phyloP scores from a whole-genome alignment of 2,888 invertebrate genomes.

The Mamestra brassicae region DNA sequence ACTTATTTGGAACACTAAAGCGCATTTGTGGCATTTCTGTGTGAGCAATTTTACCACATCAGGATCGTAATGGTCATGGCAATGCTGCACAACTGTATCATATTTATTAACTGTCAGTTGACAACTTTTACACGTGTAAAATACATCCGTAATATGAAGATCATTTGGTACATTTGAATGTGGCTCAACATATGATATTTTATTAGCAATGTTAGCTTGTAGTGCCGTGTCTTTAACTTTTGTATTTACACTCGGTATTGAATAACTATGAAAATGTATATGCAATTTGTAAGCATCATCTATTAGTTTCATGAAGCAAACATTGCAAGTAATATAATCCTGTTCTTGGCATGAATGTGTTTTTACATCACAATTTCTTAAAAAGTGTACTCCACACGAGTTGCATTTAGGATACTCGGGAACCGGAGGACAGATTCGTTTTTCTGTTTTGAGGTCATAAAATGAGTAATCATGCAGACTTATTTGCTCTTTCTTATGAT shows the following conservation, averaged over 20 bases:
- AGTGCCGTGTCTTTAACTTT: slow-evolving; percentile 2
- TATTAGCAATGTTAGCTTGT: slow-evolving; percentile 1
- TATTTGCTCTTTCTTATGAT: slow-evolving; percentile 72
- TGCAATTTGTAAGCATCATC: slow-evolving; percentile 78
- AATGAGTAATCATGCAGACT: slow-evolving; percentile 78
- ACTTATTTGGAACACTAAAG: slow-evolving; percentile 68
- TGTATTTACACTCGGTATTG: slow-evolving; percentile 44
- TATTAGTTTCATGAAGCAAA: slow-evolving; percentile 77
- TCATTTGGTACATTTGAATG: slow-evolving; percentile 21
- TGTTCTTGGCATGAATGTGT: slow-evolving; percentile 74
- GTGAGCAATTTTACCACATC: slow-evolving; percentile 48
- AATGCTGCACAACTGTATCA: slow-evolving; percentile 81
- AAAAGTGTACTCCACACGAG: slow-evolving; percentile 76
- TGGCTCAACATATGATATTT: not conserved
- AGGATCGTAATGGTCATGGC: slow-evolving; percentile 77
- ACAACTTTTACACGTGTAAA: slow-evolving; percentile 79
- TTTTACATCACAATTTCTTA: slow-evolving; percentile 69
- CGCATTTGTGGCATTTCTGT: slow-evolving; percentile 70
- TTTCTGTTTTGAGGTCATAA: slow-evolving; percentile 73
- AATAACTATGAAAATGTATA: slow-evolving; percentile 79
- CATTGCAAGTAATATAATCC: slow-evolving; percentile 72
- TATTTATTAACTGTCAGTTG: slow-evolving; percentile 74
- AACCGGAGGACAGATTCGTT: slow-evolving; percentile 76
- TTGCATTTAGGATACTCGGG: slow-evolving; percentile 79
- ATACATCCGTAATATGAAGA: slow-evolving; percentile 6